A percentile compares a stretch with the other conserved stretches of the same genome.
Conservation (phyloP, 2,797 vertebrate species). For the Podarcis siculus region DNA sequence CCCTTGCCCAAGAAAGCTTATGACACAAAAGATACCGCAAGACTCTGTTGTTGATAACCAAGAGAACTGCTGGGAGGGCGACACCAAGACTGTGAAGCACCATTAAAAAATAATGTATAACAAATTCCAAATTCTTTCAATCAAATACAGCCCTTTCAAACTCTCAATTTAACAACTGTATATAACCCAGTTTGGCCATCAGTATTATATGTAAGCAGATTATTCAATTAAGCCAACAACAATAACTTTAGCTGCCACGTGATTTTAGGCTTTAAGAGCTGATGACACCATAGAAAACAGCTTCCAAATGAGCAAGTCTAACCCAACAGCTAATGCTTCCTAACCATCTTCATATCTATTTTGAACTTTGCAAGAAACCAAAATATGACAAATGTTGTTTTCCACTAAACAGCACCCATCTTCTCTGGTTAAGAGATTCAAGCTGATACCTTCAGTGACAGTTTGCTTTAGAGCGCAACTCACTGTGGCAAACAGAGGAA, state of each 20-base stretch:
- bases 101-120: background rate
- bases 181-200: background rate
- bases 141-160: background rate
- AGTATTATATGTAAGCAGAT: background rate
- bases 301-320: background rate
- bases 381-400: background rate
- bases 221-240: background rate
- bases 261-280: background rate
- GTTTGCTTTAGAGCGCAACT: constrained; percentile 18
- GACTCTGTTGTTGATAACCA: background rate
- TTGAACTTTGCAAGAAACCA: constrained; percentile 9
- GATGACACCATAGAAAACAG: background rate
- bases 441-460: constrained; percentile 21
- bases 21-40: background rate
- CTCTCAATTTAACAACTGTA: background rate
- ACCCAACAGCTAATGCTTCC: background rate
- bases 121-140: background rate
- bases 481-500: constrained; percentile 42
- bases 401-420: background rate
- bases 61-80: background rate
- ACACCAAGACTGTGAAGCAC: background rate
- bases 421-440: background rate
- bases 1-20: background rate
- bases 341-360: background rate
- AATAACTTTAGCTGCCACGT: background rate